These are phyloP conservation scores for Melanostigma gelatinosum DNA, from an alignment of 2,113 vertebrate genomes.

Conservation along the genomic window DNA sequence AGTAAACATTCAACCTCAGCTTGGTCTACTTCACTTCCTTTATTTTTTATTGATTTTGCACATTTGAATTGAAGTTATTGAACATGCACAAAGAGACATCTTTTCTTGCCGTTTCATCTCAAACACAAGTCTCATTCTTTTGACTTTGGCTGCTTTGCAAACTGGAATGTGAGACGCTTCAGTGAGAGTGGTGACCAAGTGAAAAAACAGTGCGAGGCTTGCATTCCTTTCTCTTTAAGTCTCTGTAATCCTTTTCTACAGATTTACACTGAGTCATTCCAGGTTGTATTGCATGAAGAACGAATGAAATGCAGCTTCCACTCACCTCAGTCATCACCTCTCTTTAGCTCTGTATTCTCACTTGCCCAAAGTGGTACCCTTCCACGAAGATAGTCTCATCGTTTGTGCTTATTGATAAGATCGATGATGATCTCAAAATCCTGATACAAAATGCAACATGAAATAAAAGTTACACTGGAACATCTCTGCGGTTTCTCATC, in stretches of 20 bases:
- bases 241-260: slow-evolving; percentile 51
- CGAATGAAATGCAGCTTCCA: background rate
- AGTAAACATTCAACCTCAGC: too few species aligned
- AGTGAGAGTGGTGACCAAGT: slow-evolving; percentile 3
- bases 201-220: background rate
- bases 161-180: background rate
- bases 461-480: too few species aligned
- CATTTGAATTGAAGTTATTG: background rate
- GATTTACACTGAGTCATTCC: slow-evolving; percentile 23
- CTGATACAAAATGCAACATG: too few species aligned
- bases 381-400: too few species aligned
- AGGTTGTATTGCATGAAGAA: background rate
- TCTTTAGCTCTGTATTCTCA: background rate
- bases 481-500: too few species aligned
- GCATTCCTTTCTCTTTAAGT: slow-evolving; percentile 53
- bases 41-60: background rate
- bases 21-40: background rate
- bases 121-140: background rate
- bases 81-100: too few species aligned
- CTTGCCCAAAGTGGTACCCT: too few species aligned
- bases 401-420: too few species aligned
- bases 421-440: too few species aligned
- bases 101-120: background rate
- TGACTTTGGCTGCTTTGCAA: background rate
- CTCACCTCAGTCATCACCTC: background rate